Percentiles rank a stretch among this genome's conserved stretches.
Conservation (phyloP, 2,113 vertebrate genomes). For the Channa maculata region DNA sequence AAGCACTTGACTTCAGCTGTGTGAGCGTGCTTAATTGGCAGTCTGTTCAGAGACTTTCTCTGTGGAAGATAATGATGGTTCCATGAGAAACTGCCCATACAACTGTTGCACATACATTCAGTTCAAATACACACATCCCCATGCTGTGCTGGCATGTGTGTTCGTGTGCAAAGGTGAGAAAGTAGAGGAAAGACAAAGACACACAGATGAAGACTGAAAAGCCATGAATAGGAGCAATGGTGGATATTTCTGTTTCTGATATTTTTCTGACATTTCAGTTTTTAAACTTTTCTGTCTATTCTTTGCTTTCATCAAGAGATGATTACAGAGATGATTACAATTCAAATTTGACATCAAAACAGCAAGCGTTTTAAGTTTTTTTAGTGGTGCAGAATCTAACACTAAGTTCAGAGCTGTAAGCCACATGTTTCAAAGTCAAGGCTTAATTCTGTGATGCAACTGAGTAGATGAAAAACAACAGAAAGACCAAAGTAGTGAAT, state of each 20-base stretch:
- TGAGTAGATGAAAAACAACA: neutral
- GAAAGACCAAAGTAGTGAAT: too few relatives aligned
- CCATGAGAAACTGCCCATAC: constrained; percentile 21
- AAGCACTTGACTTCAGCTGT: constrained; percentile 39
- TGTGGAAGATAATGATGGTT: constrained; percentile 57
- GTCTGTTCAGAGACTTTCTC: constrained; percentile 48
- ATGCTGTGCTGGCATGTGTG: constrained; percentile 19
- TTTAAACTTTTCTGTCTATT: neutral
- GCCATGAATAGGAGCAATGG: too few relatives aligned
- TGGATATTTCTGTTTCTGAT: too few relatives aligned
- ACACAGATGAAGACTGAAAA: neutral
- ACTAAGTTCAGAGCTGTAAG: neutral
- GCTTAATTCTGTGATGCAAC: neutral
- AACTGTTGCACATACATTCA: constrained; percentile 17
- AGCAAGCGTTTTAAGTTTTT: too few relatives aligned
- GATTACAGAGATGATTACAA: too few relatives aligned
- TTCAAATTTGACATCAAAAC: too few relatives aligned
- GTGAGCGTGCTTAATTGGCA: constrained; percentile 42
- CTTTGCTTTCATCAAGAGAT: neutral
- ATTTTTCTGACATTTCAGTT: too few relatives aligned
- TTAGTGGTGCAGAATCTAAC: neutral
- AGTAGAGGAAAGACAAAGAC: constrained; percentile 1
- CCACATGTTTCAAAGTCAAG: neutral
- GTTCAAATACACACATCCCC: neutral
- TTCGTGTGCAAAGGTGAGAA: constrained; percentile 10